Evolutionary conservation across 2,113 vertebrate species (phyloP).

Genomic region (Cynoglossus semilaevis): DNA sequence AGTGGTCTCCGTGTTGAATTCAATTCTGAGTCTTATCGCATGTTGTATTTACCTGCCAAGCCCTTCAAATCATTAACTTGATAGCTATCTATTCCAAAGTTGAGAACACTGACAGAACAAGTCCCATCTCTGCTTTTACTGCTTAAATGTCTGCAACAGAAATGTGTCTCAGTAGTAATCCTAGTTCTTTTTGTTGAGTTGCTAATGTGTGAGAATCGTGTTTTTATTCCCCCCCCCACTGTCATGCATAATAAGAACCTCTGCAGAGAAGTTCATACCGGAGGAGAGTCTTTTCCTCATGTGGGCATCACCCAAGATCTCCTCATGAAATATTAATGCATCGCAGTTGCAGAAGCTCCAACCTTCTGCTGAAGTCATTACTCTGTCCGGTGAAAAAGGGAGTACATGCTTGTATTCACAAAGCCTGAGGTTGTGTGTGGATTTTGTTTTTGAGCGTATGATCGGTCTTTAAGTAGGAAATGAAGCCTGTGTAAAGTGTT

Average conservation of each 20-base stretch:
- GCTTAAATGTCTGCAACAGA: background rate
- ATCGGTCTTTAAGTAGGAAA: constrained; percentile 26
- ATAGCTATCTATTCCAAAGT: constrained; percentile 1
- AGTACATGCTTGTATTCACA: constrained; percentile 13
- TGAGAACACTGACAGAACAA: too few species aligned
- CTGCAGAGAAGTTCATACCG: constrained; percentile 14
- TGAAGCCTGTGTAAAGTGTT: constrained; percentile 30
- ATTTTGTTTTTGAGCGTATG: constrained; percentile 3
- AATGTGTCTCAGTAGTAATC: constrained; percentile 6
- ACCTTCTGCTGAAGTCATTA: constrained; percentile 56
- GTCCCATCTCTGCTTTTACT: background rate
- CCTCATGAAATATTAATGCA: constrained; percentile 63
- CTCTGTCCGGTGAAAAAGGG: constrained; percentile 11
- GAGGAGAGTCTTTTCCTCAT: constrained; percentile 37
- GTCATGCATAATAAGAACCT: constrained; percentile 10
- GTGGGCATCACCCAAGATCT: constrained; percentile 49
- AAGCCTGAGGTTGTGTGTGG: constrained; percentile 24
- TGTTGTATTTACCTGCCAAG: background rate
- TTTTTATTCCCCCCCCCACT: too few species aligned
- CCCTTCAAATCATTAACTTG: background rate
- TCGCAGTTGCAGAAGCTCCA: constrained; percentile 47
- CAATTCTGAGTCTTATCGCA: background rate
- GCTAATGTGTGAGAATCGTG: constrained; percentile 18
- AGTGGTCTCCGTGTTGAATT: background rate
- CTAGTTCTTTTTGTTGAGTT: constrained; percentile 1